These are phyloP conservation scores for Cyphomyrmex costatus DNA, from an alignment of 1,140 invertebrate species.

Conservation along the genomic window DNA sequence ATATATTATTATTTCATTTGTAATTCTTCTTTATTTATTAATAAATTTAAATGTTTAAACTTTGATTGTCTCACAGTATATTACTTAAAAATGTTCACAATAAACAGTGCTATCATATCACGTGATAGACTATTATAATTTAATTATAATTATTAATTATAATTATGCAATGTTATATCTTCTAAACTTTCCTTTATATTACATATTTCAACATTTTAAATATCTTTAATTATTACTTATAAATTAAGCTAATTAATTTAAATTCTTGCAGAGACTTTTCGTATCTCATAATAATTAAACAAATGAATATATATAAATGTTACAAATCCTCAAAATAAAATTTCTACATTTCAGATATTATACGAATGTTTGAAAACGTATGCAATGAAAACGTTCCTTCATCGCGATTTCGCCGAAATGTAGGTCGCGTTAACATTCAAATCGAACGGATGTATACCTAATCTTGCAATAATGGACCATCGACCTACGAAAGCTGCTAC, in stretches of 20 bases:
- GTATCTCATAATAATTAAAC: not conserved
- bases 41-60: not conserved
- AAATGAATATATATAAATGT: not conserved
- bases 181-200: not conserved
- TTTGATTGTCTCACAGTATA: not conserved
- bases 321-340: not conserved
- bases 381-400: slow-evolving; percentile 11
- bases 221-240: slow-evolving; percentile 3
- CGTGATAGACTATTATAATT: no score
- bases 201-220: not conserved
- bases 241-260: slow-evolving; percentile 1
- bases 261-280: not conserved
- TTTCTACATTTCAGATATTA: not conserved
- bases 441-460: slow-evolving; percentile 36
- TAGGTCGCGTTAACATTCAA: slow-evolving; percentile 44
- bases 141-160: not conserved
- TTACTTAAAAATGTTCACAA: not conserved
- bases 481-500: slow-evolving; percentile 39
- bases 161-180: not conserved
- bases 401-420: slow-evolving; percentile 10
- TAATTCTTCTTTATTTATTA: not conserved
- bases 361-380: not conserved
- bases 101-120: no score
- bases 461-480: slow-evolving; percentile 44
- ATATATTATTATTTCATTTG: not conserved